These are phyloP conservation scores for Choloepus didactylus DNA, from an alignment of 2,797 vertebrate genomes.

Conservation along the genomic window DNA sequence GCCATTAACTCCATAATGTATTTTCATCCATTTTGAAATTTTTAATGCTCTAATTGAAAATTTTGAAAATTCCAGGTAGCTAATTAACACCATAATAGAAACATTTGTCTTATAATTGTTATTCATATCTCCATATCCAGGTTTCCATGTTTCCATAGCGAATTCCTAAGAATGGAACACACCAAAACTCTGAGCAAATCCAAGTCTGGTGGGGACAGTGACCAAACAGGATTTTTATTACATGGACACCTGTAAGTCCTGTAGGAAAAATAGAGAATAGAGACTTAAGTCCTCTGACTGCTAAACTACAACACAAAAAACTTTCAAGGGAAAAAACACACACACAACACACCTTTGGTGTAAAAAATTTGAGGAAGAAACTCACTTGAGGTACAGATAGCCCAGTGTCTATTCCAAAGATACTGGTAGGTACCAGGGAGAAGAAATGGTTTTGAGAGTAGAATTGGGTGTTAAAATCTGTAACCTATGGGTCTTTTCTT, in stretches of 20 bases:
- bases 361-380: background rate
- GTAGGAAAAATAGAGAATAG: background rate
- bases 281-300: background rate
- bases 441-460: background rate
- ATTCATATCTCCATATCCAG: background rate
- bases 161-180: background rate
- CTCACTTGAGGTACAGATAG: background rate
- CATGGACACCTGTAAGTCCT: background rate
- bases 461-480: background rate
- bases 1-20: background rate
- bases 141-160: background rate
- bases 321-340: background rate
- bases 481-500: no score
- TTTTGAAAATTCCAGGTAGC: background rate
- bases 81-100: background rate
- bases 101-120: background rate
- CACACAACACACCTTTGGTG: no score
- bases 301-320: background rate
- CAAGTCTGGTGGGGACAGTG: background rate
- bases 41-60: background rate
- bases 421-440: background rate
- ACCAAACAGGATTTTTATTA: background rate
- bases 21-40: background rate
- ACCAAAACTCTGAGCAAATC: background rate
- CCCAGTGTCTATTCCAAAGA: background rate